Base-by-base conservation (phyloP, 2,888 invertebrate species). In the Ophion slaviceki region DNA sequence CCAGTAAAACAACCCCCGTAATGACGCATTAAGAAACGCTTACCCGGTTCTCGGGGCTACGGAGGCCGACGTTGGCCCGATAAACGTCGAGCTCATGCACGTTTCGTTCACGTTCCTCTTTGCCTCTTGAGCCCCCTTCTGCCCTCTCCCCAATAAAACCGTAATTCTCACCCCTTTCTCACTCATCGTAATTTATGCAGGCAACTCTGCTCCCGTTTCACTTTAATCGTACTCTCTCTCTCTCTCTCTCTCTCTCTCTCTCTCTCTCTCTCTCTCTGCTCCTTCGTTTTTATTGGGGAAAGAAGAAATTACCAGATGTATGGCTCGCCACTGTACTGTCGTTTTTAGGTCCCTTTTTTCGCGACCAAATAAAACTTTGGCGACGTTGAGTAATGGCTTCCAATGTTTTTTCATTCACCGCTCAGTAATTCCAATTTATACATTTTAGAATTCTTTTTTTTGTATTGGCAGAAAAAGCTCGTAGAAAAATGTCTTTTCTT, bases 21-120 rank as follows among this genome's bases (percentile, higher is more conserved):
- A 85, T 82, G 87, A 80, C 85, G 87, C 87, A 88, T 88, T 88
- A 88, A 88, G 85, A 84, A 88, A 82, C 87, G 86, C 87, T 88
- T 88, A 87, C 81, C 84, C 82, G 82, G 82, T 85, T 74, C 80
- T 47, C 74, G 59, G 66, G 70, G 61, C 62, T 61, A 57, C 64
- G 75, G 75, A 79, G 77, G 74, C 76, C 80, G 74, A 81, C 80
- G 76, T 64, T 80, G 76, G 67, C 76, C 76, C 85, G 85, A 86
- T 86, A 86, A 86, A 86, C 82, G 82, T 85, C 80, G 80, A 47
- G 82, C 85, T 80, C 80, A 45, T 80, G 70, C 75, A 75, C 82
- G 83, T 75, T 75, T 81, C 75, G 68, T 78, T 81, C 72, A 71
- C 74, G 40, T 67, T 82, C 74, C 76, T 82, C 82, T 67, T 59